Conservation (phyloP, 2,888 invertebrate genomes). For the Argyresthia goedartella region DNA sequence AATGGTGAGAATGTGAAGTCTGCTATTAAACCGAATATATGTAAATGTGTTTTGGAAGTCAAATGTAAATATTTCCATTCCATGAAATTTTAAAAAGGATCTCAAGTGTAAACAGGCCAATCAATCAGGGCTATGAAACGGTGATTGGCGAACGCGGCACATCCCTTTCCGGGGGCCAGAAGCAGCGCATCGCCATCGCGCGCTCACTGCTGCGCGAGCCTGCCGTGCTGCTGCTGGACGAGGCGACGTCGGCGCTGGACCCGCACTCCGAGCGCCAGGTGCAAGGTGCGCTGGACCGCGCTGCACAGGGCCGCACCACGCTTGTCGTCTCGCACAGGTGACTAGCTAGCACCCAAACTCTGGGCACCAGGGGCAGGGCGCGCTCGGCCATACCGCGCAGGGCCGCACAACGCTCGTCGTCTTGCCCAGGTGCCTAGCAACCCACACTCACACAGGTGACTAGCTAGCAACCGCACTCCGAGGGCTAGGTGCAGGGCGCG, state of each 20-base stretch:
- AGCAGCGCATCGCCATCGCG: conserved; percentile 88
- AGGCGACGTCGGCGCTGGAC: conserved; percentile 88
- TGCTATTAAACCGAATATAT: no score
- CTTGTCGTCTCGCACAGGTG: conserved; percentile 78
- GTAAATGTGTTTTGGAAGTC: no score
- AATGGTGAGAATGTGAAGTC: no score
- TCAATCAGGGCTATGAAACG: conserved; percentile 77
- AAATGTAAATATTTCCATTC: no score
- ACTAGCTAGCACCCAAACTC: not conserved
- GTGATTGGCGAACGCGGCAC: conserved; percentile 85
- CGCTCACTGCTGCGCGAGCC: conserved; percentile 83
- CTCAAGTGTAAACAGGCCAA: no score
- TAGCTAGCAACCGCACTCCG: not conserved
- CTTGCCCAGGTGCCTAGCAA: conserved; percentile 67
- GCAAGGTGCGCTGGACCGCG: conserved; percentile 81
- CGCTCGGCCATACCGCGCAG: conserved; percentile 77
- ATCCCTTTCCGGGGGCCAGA: conserved; percentile 86
- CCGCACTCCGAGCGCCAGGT: conserved; percentile 84
- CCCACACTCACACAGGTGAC: not conserved
- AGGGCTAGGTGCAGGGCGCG: no score
- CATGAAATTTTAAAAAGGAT: no score
- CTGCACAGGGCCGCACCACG: conserved; percentile 80
- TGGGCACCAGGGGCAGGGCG: conserved; percentile 78
- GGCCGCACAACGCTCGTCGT: conserved; percentile 81
- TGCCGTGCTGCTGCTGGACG: conserved; percentile 80